These are phyloP conservation scores for Hippocampus abdominalis DNA, from an alignment of 2,113 vertebrate genomes.

Conservation along the genomic window DNA sequence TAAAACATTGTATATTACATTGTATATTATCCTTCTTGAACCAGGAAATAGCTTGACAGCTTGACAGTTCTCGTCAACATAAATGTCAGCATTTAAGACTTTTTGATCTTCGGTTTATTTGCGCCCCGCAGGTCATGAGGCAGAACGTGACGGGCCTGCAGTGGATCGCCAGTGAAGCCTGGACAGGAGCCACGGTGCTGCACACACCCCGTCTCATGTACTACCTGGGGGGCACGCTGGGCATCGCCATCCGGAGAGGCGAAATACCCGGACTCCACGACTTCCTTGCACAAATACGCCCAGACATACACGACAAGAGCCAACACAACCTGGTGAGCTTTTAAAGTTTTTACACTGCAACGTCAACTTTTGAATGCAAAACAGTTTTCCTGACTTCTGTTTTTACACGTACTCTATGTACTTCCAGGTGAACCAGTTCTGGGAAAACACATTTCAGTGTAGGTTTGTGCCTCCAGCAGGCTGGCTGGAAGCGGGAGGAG, in stretches of 20 bases:
- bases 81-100: neutral
- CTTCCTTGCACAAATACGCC: slow-evolving; percentile 51
- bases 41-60: neutral
- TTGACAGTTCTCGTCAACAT: neutral
- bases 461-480: slow-evolving; percentile 29
- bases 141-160: slow-evolving; percentile 71
- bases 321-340: slow-evolving; percentile 48
- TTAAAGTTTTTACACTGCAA: neutral
- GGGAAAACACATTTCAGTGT: slow-evolving; percentile 48
- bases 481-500: slow-evolving; percentile 21
- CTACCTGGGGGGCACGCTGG: slow-evolving; percentile 63
- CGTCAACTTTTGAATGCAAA: neutral
- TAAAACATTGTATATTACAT: too few species aligned
- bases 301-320: slow-evolving; percentile 19
- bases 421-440: slow-evolving; percentile 43
- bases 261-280: slow-evolving; percentile 62
- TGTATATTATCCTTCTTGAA: too few species aligned
- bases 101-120: neutral
- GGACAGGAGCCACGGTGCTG: slow-evolving; percentile 66
- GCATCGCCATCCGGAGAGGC: slow-evolving; percentile 64
- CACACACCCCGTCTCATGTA: slow-evolving; percentile 31
- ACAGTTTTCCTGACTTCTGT: too few species aligned
- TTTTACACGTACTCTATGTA: neutral
- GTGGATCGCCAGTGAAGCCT: slow-evolving; percentile 75
- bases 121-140: slow-evolving; percentile 33